Base-by-base conservation (phyloP, 2,113 vertebrate genomes). In the Heliornis fulica region DNA sequence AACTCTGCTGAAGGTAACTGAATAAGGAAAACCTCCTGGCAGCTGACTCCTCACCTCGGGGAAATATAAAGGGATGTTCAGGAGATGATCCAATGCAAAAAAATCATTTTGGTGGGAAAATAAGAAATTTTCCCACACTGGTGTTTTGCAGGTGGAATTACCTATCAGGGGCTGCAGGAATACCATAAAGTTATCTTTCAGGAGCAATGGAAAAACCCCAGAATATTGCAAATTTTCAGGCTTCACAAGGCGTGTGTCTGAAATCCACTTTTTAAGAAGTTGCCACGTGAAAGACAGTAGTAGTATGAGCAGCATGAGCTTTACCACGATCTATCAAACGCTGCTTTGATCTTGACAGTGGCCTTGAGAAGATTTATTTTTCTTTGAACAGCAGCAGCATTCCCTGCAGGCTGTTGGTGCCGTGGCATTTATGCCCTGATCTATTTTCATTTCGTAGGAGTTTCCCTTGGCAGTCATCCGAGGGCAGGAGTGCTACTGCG, bases 391-490 rank as follows among this genome's bases (percentile, higher is more conserved):
- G 93, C 86, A 69, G 80, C 68, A 81, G 77, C 66, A 14, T 63
- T 82, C 69, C 60, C 77, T 9, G 1, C 45, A 4, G 71, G 78
- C 86, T 25, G 64, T 5, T 5, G 61, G 7, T 46, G 79, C 69
- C 22, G 1, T 7, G 60, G 63, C 72, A 34, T 34, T 82, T 28
- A 6, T 15, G 1, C 51, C 3, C 50, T 6, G 51, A 34, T 32
- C 72, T 71, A 21, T 54, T 70, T 45, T 70, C 82, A 34, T 28
- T 22, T 13, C 0, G 9, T 60, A 99, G 99, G 99, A 99, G 97
- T 98, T 99, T 60, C 99, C 99, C 6, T 74, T 99, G 98, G 99
- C 99, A 8, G 95, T 99, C 69, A 89, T 99, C 89, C 96, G 95
- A 79, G 97, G 97, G 86, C 97, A 59, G 72, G 97, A 98, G 41